phyloP scores from a whole-genome alignment of 1,140 invertebrate species.

The Drosophila bocqueti region DNA sequence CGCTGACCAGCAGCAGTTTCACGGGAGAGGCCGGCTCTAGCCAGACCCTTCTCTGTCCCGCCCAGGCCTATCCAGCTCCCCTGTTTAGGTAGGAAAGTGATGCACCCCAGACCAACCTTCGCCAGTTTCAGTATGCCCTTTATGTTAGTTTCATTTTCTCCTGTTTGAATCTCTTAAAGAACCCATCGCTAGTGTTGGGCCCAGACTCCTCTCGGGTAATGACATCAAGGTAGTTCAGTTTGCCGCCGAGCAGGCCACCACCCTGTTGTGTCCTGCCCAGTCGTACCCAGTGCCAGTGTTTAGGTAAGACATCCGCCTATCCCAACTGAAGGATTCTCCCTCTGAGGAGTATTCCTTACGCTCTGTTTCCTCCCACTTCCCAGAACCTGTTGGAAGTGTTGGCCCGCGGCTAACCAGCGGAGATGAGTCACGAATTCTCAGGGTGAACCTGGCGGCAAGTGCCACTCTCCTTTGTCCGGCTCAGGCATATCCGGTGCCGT shows the following conservation, averaged over 20 bases:
- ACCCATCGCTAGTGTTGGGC: conserved; percentile 88
- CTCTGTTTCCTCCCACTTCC: not conserved
- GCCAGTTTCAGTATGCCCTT: conserved; percentile 27
- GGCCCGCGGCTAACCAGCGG: conserved; percentile 87
- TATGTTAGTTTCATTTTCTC: not conserved
- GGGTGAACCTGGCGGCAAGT: conserved; percentile 54
- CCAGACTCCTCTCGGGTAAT: conserved; percentile 85
- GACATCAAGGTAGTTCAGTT: conserved; percentile 86
- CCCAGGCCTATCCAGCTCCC: conserved; percentile 90
- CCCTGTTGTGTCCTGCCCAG: conserved; percentile 90
- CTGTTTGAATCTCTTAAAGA: conserved; percentile 50
- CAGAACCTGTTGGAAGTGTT: conserved; percentile 90
- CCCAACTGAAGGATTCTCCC: conserved; percentile 41
- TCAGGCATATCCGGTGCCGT: conserved; percentile 89
- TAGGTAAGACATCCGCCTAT: conserved; percentile 85
- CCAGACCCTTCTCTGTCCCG: conserved; percentile 89
- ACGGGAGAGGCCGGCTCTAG: conserved; percentile 86
- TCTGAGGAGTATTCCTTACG: not conserved
- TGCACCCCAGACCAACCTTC: conserved; percentile 37
- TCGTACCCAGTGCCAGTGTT: conserved; percentile 89
- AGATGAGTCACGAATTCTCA: conserved; percentile 80
- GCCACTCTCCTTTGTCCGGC: conserved; percentile 88
- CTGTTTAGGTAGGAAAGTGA: conserved; percentile 88
- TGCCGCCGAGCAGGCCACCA: conserved; percentile 87
- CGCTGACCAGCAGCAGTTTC: conserved; percentile 88